Percentiles rank a stretch among this genome's conserved stretches.
Evolutionary conservation across 2,113 vertebrate genomes (phyloP).

Genomic region (Neomonachus schauinslandi): DNA sequence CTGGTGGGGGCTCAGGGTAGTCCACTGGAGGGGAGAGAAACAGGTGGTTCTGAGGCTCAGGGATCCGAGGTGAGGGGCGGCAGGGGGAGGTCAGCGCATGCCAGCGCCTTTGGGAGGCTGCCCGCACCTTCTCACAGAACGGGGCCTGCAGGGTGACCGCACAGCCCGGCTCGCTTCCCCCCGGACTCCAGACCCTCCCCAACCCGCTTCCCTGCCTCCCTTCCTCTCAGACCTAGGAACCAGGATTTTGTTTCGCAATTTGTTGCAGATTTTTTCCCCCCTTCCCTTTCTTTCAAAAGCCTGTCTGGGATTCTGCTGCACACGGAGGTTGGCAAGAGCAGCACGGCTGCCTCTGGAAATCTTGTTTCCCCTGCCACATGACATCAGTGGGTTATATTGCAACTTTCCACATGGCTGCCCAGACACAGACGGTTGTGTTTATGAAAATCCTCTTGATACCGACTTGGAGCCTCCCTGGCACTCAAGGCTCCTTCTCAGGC

Average conservation of each 20-base stretch:
- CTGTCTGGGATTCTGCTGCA: conserved; percentile 24
- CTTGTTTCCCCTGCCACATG: conserved; percentile 62
- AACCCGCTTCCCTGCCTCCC: neutral
- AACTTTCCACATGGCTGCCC: conserved; percentile 82
- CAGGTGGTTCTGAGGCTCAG: neutral
- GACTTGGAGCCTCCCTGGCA: conserved; percentile 52
- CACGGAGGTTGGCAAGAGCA: neutral
- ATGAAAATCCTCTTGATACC: conserved; percentile 76
- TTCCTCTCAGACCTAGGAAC: neutral
- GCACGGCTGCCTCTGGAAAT: neutral
- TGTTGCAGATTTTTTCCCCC: neutral
- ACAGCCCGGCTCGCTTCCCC: neutral
- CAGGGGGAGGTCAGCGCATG: rapidly evolving
- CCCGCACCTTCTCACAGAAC: rapidly evolving
- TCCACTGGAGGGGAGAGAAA: neutral
- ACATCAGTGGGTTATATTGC: conserved; percentile 73
- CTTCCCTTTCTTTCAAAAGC: conserved; percentile 1
- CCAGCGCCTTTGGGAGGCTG: neutral
- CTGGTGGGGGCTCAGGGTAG: neutral
- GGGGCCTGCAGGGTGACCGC: neutral
- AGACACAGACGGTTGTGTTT: conserved; percentile 75
- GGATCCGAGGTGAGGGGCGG: neutral
- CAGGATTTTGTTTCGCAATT: conserved; percentile 41
- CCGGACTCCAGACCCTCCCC: rapidly evolving
- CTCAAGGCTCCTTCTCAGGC: conserved; percentile 33